Percentiles rank a stretch among this genome's conserved stretches.
Conservation (phyloP, 2,113 vertebrate species). For the Erinaceus europaeus region DNA sequence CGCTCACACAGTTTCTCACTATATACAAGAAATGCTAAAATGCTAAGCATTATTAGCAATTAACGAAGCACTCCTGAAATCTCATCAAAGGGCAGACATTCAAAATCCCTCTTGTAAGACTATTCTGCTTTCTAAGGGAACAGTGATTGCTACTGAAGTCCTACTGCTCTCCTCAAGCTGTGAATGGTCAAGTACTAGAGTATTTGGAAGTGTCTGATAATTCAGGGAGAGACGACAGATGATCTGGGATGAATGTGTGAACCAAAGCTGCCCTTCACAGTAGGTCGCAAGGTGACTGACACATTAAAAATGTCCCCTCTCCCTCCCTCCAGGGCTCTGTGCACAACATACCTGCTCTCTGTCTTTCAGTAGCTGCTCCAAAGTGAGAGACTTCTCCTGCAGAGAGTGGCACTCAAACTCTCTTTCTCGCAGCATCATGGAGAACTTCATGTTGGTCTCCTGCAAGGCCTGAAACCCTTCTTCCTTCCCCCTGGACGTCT, state of each 20-base stretch:
- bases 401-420: constrained; percentile 92
- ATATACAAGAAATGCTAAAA: neutral
- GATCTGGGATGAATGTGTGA: too few species aligned
- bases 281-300: neutral
- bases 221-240: too few species aligned
- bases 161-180: neutral
- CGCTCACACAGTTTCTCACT: neutral
- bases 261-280: too few species aligned
- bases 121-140: constrained; percentile 9
- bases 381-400: constrained; percentile 91
- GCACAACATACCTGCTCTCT: constrained; percentile 90
- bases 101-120: neutral
- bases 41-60: neutral
- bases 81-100: neutral
- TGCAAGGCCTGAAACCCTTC: constrained; percentile 94
- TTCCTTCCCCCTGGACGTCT: constrained; percentile 89
- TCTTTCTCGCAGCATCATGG: constrained; percentile 94
- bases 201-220: neutral
- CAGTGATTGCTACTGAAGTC: neutral
- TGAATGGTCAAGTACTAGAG: neutral
- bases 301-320: neutral
- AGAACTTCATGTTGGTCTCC: constrained; percentile 97
- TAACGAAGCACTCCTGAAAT: constrained; percentile 14
- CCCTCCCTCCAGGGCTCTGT: neutral
- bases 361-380: constrained; percentile 94